Evolutionary conservation across 2,113 vertebrate genomes (phyloP), one percentile per base, ranked within the genome.

Genomic region (Cheirogaleus medius): DNA sequence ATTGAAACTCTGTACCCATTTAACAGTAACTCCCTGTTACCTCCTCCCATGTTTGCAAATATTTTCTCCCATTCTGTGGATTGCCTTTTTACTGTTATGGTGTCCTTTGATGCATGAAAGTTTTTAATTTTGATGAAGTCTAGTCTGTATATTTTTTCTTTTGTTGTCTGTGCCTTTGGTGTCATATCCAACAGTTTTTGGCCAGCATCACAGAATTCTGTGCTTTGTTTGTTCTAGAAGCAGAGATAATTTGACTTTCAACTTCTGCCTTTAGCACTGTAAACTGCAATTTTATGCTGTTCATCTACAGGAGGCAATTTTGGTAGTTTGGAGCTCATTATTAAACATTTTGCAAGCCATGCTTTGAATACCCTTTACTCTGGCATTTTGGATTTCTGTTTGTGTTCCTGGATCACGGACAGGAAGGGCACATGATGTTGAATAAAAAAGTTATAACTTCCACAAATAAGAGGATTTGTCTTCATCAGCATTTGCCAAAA

Each of bases 261-360:
- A 99, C 99, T 0, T 99, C 99, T 34, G 98, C 98, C 95, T 99
- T 99, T 98, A 99, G 99, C 99, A 99, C 99, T 98, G 99, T 99
- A 97, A 99, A 99, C 60, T 99, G 98, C 98, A 99, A 18, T 49
- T 49, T 27, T 10, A 21, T 14, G 63, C 34, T 73, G 4, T 82
- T 99, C 99, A 98, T 99, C 99, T 99, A 99, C 99, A 97, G 99
- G 99, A 97, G 99, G 99, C 1, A 99, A 99, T 81, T 99, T 99
- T 99, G 96, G 99, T 99, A 60, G 84, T 98, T 97, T 99, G 99
- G 49, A 99, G 99, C 96, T 99, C 99, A 82, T 99, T 99, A n/a
- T 99, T 99, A 73, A 99, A 99, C 0, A 99, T 99, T 98, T 99
- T 99, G 91, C 99, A 99, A 76, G 99, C 99, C 25, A 99, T 99